These are phyloP conservation scores for Mionectes olivaceus DNA, from an alignment of 2,797 vertebrate species.

Conservation along the genomic window DNA sequence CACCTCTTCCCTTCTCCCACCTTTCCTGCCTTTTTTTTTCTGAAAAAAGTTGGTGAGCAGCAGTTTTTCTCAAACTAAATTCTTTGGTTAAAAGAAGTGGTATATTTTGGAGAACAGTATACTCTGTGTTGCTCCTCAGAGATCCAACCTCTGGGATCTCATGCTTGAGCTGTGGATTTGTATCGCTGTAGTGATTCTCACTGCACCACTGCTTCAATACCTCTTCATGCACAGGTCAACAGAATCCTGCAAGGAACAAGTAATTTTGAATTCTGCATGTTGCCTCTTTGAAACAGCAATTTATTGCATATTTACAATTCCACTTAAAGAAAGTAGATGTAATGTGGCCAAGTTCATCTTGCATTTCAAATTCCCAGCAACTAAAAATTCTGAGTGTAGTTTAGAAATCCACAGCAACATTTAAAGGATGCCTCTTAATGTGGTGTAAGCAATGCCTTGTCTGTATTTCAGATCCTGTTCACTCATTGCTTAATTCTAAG, in stretches of 20 bases:
- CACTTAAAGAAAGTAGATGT: slow-evolving; percentile 44
- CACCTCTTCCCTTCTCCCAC: not conserved
- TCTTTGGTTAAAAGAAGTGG: not conserved
- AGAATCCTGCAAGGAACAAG: slow-evolving; percentile 41
- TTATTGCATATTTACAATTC: slow-evolving; percentile 19
- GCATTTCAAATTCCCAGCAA: slow-evolving; percentile 60
- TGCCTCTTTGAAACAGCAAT: slow-evolving; percentile 32
- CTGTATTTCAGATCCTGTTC: slow-evolving; percentile 43
- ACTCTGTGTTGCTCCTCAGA: not conserved
- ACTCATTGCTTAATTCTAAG: slow-evolving; percentile 43
- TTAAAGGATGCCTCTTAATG: slow-evolving; percentile 63
- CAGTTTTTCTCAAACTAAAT: slow-evolving; percentile 3
- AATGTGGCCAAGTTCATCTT: slow-evolving; percentile 36
- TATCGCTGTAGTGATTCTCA: not conserved
- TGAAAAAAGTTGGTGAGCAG: not conserved
- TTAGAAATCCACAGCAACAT: slow-evolving; percentile 33
- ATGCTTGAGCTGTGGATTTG: slow-evolving; percentile 21
- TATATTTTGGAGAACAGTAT: not conserved
- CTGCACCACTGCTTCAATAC: slow-evolving; percentile 22
- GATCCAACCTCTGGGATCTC: not conserved
- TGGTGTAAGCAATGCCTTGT: slow-evolving; percentile 41
- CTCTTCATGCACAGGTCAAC: not conserved
- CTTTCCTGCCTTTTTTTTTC: not conserved
- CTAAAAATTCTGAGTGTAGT: slow-evolving; percentile 36
- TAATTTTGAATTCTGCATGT: slow-evolving; percentile 60